Percentiles rank a stretch among this genome's conserved stretches.
Conservation (phyloP, 2,888 invertebrate genomes). For the Prenolepis imparis region DNA sequence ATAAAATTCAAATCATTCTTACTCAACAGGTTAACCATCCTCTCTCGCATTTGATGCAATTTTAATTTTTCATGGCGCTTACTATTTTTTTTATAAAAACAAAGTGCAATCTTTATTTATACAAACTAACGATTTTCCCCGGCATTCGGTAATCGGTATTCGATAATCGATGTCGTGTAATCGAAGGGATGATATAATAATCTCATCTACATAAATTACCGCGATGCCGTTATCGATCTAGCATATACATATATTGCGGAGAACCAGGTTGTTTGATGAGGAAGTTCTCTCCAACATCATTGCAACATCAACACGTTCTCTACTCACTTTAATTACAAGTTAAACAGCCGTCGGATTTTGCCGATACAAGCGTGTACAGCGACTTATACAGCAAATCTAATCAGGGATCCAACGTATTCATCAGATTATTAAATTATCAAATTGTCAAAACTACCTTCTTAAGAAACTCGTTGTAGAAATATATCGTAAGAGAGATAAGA, state of each 20-base stretch:
- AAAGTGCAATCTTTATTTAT: not conserved
- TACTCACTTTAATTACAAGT: slow-evolving; percentile 20
- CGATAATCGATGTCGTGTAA: slow-evolving; percentile 26
- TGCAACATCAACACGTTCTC: slow-evolving; percentile 13
- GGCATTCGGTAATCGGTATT: no score
- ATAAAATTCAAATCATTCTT: not conserved
- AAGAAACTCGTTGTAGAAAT: not conserved
- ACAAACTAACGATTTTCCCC: not conserved
- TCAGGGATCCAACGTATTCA: not conserved
- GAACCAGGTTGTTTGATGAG: slow-evolving; percentile 31
- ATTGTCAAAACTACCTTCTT: not conserved
- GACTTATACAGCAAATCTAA: not conserved
- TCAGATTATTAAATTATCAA: not conserved
- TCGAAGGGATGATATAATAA: slow-evolving; percentile 30
- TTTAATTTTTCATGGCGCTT: not conserved
- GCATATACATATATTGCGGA: not conserved
- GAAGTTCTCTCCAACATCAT: slow-evolving; percentile 27
- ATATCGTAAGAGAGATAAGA: not conserved
- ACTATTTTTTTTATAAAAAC: not conserved
- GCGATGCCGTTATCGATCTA: slow-evolving; percentile 45
- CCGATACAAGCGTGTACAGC: not conserved
- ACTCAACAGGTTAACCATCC: not conserved
- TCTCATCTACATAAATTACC: slow-evolving; percentile 42
- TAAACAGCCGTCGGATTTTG: slow-evolving; percentile 33
- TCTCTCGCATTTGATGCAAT: not conserved